These are phyloP conservation scores for Sycophaga agraensis DNA, from an alignment of 1,140 invertebrate genomes.

Conservation along the genomic window DNA sequence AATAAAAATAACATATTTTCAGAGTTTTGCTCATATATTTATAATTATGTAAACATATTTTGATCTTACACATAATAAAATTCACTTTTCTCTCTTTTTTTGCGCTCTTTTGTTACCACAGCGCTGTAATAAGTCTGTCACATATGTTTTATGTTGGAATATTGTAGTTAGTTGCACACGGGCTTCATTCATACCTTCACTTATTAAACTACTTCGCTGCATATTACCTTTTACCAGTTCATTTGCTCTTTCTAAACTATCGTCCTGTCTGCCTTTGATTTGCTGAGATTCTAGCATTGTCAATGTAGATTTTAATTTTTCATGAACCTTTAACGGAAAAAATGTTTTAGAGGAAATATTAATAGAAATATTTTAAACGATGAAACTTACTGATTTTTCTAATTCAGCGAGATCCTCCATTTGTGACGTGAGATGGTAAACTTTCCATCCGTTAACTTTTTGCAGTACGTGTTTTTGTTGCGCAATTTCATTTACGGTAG, in stretches of 20 bases:
- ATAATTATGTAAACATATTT: slow-evolving; percentile 21
- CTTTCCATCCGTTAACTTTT: slow-evolving; percentile 94
- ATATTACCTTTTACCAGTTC: slow-evolving; percentile 90
- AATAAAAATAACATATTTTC: slow-evolving; percentile 31
- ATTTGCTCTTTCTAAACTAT: slow-evolving; percentile 71
- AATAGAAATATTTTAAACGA: neutral
- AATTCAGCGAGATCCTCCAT: slow-evolving; percentile 84
- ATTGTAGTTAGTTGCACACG: slow-evolving; percentile 84
- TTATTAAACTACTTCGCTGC: slow-evolving; percentile 89
- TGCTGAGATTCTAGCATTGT: slow-evolving; percentile 67
- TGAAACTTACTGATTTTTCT: slow-evolving; percentile 57
- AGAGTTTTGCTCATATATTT: slow-evolving; percentile 17
- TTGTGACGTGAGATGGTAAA: slow-evolving; percentile 87
- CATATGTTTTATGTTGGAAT: slow-evolving; percentile 86
- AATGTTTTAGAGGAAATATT: slow-evolving; percentile 41
- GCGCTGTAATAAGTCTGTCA: slow-evolving; percentile 84
- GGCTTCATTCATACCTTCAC: slow-evolving; percentile 87
- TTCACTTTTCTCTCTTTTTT: slow-evolving; percentile 78
- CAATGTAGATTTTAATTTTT: slow-evolving; percentile 67
- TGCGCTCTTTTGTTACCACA: slow-evolving; percentile 88
- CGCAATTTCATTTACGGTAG: slow-evolving; percentile 84
- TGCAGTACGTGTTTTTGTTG: slow-evolving; percentile 85
- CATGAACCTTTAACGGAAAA: slow-evolving; percentile 59
- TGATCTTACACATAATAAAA: slow-evolving; percentile 18
- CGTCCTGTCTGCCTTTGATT: slow-evolving; percentile 61